Evolutionary conservation across 2,797 vertebrate species (phyloP).

Genomic region (Mormyrus hasselquistii): DNA sequence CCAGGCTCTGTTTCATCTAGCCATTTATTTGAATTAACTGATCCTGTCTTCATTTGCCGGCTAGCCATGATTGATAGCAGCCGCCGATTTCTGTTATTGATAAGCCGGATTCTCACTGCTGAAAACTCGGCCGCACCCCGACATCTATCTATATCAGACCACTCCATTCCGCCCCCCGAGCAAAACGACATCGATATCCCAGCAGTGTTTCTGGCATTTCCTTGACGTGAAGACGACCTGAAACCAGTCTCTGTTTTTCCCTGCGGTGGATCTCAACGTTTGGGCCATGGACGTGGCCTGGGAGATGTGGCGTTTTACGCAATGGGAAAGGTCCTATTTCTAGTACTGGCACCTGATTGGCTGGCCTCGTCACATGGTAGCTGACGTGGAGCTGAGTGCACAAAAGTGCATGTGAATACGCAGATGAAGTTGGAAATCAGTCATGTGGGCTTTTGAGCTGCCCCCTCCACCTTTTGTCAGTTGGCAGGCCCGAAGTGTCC

Average conservation of each 20-base stretch:
- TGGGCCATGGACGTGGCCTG: not conserved
- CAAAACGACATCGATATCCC: not conserved
- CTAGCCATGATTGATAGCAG: not conserved
- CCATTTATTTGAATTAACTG: not conserved
- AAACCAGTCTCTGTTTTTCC: not conserved
- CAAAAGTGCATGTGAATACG: constrained; percentile 10
- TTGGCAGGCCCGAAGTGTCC: not conserved
- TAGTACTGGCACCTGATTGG: not conserved
- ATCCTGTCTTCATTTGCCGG: not conserved
- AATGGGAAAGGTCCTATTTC: not conserved
- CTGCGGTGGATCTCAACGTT: not conserved
- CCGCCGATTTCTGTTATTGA: not conserved
- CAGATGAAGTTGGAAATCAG: not conserved
- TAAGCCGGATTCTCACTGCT: not conserved
- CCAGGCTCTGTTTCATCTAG: not conserved
- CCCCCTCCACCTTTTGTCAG: not conserved
- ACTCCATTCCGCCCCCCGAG: not conserved
- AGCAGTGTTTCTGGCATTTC: not conserved
- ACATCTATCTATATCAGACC: not conserved
- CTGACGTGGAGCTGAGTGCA: not conserved
- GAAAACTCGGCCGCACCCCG: not conserved
- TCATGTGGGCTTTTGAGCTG: not conserved
- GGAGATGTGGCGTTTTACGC: not conserved
- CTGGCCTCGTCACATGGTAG: not conserved
- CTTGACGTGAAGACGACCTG: not conserved